Evolutionary conservation across 2,888 invertebrate species (phyloP).

Genomic region (Timema podura): DNA sequence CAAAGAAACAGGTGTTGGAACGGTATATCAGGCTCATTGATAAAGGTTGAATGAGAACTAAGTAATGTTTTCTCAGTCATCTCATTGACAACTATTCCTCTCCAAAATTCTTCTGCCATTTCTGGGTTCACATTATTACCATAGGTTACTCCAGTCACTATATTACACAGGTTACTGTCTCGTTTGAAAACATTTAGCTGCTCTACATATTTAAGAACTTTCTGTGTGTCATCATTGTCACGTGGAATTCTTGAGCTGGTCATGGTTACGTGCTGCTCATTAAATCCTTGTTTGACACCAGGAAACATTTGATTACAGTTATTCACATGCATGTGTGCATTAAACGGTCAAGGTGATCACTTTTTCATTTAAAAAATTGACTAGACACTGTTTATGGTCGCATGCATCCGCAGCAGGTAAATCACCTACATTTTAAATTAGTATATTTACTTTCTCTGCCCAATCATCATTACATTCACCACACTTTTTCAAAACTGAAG

Average conservation of each 20-base stretch:
- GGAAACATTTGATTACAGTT: slow-evolving; percentile 6
- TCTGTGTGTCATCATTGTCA: slow-evolving; percentile 14
- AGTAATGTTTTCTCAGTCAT: slow-evolving; percentile 3
- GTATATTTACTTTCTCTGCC: slow-evolving; percentile 11
- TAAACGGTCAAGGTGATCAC: not conserved
- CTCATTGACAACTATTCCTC: slow-evolving; percentile 5
- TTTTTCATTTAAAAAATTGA: slow-evolving; percentile 2
- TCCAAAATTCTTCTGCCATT: not conserved
- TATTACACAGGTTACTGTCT: not conserved
- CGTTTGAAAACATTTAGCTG: not conserved
- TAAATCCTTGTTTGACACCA: slow-evolving; percentile 1
- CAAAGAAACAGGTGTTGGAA: slow-evolving; percentile 5
- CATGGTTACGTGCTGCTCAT: slow-evolving; percentile 13
- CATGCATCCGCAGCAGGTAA: slow-evolving; percentile 11
- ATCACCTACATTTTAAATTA: slow-evolving; percentile 5
- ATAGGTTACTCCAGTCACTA: slow-evolving; percentile 9
- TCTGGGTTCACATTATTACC: slow-evolving; percentile 2
- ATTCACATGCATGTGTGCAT: too few species aligned
- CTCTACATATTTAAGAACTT: not conserved
- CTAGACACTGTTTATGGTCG: slow-evolving; percentile 12
- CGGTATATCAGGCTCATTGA: not conserved
- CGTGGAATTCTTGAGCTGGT: not conserved
- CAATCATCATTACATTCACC: not conserved
- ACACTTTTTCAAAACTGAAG: not conserved
- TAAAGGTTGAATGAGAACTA: too few species aligned